phyloP scores from a whole-genome alignment of 1,140 invertebrate species.

The Grapholita molesta region DNA sequence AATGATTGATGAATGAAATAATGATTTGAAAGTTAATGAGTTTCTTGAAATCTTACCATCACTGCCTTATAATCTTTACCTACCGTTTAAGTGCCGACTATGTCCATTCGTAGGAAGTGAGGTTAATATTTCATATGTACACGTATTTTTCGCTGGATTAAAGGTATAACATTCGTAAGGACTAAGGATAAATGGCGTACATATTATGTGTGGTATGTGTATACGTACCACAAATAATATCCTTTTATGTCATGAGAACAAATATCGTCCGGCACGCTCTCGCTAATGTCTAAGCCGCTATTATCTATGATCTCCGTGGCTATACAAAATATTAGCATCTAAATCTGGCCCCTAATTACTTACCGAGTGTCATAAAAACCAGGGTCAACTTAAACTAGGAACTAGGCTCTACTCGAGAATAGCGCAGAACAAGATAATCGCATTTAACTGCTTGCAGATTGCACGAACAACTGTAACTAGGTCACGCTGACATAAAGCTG shows the following conservation, averaged over 20 bases:
- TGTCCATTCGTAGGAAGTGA: too few species aligned
- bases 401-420: neutral
- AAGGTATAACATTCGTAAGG: too few species aligned
- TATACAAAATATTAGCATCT: neutral
- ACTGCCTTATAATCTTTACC: too few species aligned
- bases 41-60: too few species aligned
- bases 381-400: neutral
- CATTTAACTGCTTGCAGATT: conserved; percentile 1
- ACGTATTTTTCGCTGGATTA: too few species aligned
- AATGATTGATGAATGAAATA: too few species aligned
- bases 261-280: neutral
- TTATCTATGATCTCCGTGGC: neutral
- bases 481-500: neutral
- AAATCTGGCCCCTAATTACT: neutral
- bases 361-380: neutral
- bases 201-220: neutral
- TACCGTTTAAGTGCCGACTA: too few species aligned
- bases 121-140: too few species aligned
- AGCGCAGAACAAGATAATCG: neutral
- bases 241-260: neutral
- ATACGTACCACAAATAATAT: neutral
- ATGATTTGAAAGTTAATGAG: too few species aligned
- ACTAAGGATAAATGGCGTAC: too few species aligned
- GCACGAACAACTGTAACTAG: neutral
- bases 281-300: neutral